Evolutionary conservation across 2,113 vertebrate species (phyloP).

Genomic region (Amphiprion ocellaris): DNA sequence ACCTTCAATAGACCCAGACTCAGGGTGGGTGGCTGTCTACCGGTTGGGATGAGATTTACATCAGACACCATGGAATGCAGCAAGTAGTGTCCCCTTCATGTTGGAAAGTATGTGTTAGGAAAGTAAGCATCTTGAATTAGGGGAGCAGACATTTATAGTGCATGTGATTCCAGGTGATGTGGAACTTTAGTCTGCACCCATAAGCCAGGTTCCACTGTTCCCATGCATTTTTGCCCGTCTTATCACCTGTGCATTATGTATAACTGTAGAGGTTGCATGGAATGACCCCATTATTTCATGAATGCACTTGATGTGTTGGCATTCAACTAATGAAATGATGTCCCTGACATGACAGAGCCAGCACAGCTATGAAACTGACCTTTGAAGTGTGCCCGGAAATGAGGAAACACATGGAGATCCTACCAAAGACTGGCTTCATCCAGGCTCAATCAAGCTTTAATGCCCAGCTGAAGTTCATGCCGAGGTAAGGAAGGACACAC

Average conservation of each 20-base stretch:
- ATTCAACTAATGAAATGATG: conserved; percentile 4
- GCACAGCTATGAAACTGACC: conserved; percentile 83
- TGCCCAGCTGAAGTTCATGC: conserved; percentile 91
- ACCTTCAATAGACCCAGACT: background rate
- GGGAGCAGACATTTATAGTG: background rate
- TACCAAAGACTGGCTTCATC: conserved; percentile 89
- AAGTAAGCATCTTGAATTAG: background rate
- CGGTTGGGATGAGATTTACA: background rate
- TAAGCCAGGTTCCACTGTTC: background rate
- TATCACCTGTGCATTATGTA: no score
- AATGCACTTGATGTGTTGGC: background rate
- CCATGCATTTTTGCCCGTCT: background rate
- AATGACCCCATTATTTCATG: background rate
- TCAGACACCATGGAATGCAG: background rate
- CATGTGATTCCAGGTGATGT: background rate
- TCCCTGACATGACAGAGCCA: conserved; percentile 85
- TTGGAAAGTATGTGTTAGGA: background rate
- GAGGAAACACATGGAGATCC: conserved; percentile 90
- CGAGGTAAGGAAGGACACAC: conserved; percentile 84
- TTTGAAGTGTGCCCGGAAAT: conserved; percentile 91
- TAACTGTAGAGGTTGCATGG: background rate
- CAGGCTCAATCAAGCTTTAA: conserved; percentile 88
- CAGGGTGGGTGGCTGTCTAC: background rate
- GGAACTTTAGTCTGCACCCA: background rate
- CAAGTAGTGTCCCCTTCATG: background rate